Percentiles rank a stretch among this genome's conserved stretches.
phyloP scores from a whole-genome alignment of 2,888 invertebrate genomes.

The Mimumesa dahlbomi region DNA sequence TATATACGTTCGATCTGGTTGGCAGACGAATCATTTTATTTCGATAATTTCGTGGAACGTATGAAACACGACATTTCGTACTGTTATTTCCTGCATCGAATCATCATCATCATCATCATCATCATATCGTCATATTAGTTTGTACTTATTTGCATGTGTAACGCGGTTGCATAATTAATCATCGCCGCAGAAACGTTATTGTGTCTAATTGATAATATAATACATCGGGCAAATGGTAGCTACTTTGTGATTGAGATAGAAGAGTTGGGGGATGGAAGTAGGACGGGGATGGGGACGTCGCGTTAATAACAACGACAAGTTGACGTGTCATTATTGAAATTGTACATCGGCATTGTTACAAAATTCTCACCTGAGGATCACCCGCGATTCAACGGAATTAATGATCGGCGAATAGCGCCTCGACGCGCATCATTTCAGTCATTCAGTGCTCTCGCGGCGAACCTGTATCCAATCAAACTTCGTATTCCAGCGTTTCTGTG shows the following conservation, averaged over 20 bases:
- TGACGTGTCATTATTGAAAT: slow-evolving; percentile 57
- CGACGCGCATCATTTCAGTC: slow-evolving; percentile 25
- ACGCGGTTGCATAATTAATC: slow-evolving; percentile 46
- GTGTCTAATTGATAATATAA: slow-evolving; percentile 54
- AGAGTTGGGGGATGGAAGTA: too few species aligned
- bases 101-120: not conserved
- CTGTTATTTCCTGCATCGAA: too few species aligned
- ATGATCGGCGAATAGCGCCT: slow-evolving; percentile 44
- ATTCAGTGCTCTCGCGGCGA: slow-evolving; percentile 9
- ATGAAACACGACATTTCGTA: too few species aligned
- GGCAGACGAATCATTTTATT: not conserved
- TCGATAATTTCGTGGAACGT: not conserved
- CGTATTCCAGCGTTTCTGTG: slow-evolving; percentile 27
- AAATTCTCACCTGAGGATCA: slow-evolving; percentile 1
- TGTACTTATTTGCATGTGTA: slow-evolving; percentile 28
- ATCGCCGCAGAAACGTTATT: slow-evolving; percentile 34
- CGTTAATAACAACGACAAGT: slow-evolving; percentile 46
- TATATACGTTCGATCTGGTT: not conserved
- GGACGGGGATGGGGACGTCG: slow-evolving; percentile 19
- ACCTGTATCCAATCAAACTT: slow-evolving; percentile 36
- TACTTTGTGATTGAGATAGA: too few species aligned
- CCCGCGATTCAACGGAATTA: slow-evolving; percentile 30
- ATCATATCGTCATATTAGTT: slow-evolving; percentile 6
- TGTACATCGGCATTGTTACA: slow-evolving; percentile 25
- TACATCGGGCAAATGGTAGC: slow-evolving; percentile 49